Evolutionary conservation across 2,888 invertebrate genomes (phyloP), one percentile per base, ranked within the genome.

Genomic region (Biston betularia): DNA sequence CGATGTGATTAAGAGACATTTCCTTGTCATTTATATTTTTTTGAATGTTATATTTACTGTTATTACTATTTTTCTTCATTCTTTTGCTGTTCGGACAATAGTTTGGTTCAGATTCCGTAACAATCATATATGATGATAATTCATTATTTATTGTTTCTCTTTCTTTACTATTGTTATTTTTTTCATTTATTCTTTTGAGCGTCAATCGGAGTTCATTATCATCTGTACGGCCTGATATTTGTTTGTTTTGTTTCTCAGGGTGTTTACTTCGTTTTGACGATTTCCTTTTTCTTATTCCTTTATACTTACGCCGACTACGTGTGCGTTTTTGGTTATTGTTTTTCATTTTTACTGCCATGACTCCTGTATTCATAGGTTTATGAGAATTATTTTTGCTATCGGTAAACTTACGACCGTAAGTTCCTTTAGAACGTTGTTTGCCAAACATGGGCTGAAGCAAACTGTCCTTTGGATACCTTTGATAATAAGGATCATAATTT

Each of bases 371-470:
- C 12, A 6, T 33, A 52, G 50, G 35, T 34, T 38, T 38, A 9
- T 50, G 0, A 45, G 15, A 45, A n/a, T 11, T 35, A 14, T 45
- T 15, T 34, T 44, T 52, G 8, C 44, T 44, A 46, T 45, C n/a
- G 7, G 33, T 42, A n/a, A 6, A 0, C 9, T 11, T 34, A 44
- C 57, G 52, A 6, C 24, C 38, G 38, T 38, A 48, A 12, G 50
- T 55, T 12, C 38, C 42, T 8, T 60, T 55, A 38, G 45, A 6
- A 24, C 24, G 60, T 10, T 49, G 5, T 7, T 42, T 48, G 40
- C 6, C 60, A 60, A 45, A 60, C 24, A 55, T 5, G 0, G 65
- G 60, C 33, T 65, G 24, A 2, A 65, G 49, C 38, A 65, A 40
- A 24, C 24, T 7, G 11, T 54, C 15, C 0, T 58, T 15, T 8